phyloP scores from a whole-genome alignment of 2,113 vertebrate genomes.

The Rhizomys pruinosus region DNA sequence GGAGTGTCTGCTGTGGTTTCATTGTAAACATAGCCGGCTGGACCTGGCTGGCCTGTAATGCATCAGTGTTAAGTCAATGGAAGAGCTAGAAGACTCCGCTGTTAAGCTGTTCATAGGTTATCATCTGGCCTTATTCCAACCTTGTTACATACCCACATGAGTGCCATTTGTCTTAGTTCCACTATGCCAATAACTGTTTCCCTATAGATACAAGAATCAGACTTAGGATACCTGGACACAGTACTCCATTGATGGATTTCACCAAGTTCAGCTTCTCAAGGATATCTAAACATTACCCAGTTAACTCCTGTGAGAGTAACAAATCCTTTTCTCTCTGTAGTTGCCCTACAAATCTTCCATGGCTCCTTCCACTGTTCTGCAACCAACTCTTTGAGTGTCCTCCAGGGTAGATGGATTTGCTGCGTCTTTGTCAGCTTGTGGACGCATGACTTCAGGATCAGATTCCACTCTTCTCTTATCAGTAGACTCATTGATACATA shows the following conservation, averaged over 20 bases:
- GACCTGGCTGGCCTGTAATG: neutral
- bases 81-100: neutral
- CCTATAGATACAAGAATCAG: neutral
- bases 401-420: neutral
- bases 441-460: neutral
- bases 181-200: neutral
- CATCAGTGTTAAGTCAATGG: neutral
- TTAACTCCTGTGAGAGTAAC: neutral
- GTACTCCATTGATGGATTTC: neutral
- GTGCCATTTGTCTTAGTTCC: neutral
- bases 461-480: neutral
- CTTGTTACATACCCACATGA: neutral
- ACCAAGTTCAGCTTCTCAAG: neutral
- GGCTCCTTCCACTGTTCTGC: neutral
- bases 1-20: neutral
- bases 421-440: neutral
- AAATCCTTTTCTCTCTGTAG: neutral
- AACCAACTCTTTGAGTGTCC: neutral
- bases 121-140: neutral
- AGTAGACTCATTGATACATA: neutral
- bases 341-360: neutral
- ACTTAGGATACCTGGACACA: neutral
- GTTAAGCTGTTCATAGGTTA: neutral
- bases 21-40: slow-evolving; percentile 33
- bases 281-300: neutral